phyloP scores from a whole-genome alignment of 2,113 vertebrate species.

The Noctilio leporinus region DNA sequence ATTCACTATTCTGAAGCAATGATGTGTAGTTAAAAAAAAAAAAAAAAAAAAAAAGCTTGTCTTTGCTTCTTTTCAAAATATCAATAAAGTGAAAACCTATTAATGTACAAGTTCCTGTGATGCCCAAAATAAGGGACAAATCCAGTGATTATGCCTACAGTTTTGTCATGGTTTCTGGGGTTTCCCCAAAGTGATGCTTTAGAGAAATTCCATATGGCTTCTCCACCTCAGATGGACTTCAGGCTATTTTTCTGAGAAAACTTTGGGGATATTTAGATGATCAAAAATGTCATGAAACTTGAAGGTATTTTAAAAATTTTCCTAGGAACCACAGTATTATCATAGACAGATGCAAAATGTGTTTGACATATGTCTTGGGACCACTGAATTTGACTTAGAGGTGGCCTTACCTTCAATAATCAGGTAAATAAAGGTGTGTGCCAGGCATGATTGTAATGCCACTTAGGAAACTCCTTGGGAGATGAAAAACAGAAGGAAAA shows the following conservation, averaged over 20 bases:
- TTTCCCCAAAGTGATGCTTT: neutral
- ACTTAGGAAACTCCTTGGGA: neutral
- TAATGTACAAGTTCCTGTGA: neutral
- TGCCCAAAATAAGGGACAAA: neutral
- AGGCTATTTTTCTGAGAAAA: neutral
- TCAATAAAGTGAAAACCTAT: neutral
- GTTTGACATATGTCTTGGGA: neutral
- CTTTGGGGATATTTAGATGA: neutral
- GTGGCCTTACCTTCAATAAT: neutral
- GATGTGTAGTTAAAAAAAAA: neutral
- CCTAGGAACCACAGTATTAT: neutral
- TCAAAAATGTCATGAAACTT: neutral
- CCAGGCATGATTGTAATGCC: neutral
- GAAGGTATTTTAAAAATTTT: neutral
- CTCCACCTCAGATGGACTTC: neutral
- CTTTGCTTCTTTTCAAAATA: conserved; percentile 34
- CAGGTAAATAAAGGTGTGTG: neutral
- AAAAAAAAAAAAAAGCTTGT: conserved; percentile 3
- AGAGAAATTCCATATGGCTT: neutral
- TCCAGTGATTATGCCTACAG: neutral
- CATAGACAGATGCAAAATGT: neutral
- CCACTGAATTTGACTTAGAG: neutral
- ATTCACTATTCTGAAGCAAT: conserved; percentile 22
- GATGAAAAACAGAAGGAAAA: conserved; percentile 6
- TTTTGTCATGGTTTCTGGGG: neutral